phyloP scores from a whole-genome alignment of 92 coral and sea anemone species.

The Bergia sp. region DNA sequence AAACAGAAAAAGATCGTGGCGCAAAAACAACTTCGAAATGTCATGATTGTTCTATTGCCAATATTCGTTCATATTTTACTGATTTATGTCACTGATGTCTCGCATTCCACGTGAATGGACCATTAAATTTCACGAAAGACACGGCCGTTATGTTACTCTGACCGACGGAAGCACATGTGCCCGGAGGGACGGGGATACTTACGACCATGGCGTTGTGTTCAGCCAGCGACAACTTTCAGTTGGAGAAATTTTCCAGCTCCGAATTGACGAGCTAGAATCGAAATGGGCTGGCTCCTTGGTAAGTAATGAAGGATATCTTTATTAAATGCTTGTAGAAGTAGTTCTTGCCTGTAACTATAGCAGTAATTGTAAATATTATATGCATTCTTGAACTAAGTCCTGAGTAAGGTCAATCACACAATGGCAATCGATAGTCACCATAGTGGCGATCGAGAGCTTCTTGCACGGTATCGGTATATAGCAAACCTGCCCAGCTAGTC shows the following conservation, averaged over 20 bases:
- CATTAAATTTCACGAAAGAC: slow-evolving; percentile 81
- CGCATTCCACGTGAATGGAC: slow-evolving; percentile 60
- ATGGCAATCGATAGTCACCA: too few species aligned
- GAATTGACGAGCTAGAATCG: slow-evolving; percentile 86
- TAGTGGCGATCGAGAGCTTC: too few species aligned
- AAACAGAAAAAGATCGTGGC: background rate
- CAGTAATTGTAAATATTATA: too few species aligned
- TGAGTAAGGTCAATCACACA: too few species aligned
- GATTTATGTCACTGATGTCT: slow-evolving; percentile 62
- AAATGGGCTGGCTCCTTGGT: slow-evolving; percentile 99
- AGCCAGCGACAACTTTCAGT: slow-evolving; percentile 74
- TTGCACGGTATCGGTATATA: too few species aligned
- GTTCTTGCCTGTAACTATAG: too few species aligned
- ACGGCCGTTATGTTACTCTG: slow-evolving; percentile 83
- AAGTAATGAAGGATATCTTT: slow-evolving; percentile 39
- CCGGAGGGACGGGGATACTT: slow-evolving; percentile 89
- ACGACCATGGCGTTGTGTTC: slow-evolving; percentile 94
- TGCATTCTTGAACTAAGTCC: too few species aligned
- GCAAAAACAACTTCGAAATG: background rate
- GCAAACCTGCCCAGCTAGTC: too few species aligned
- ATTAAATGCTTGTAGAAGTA: too few species aligned
- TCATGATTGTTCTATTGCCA: slow-evolving; percentile 3
- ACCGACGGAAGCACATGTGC: slow-evolving; percentile 74
- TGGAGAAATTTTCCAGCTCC: slow-evolving; percentile 93
- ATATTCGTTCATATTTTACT: background rate